Evolutionary conservation across 2,797 vertebrate species (phyloP), one percentile per base, ranked within the genome.

Genomic region (Anguilla megastoma): DNA sequence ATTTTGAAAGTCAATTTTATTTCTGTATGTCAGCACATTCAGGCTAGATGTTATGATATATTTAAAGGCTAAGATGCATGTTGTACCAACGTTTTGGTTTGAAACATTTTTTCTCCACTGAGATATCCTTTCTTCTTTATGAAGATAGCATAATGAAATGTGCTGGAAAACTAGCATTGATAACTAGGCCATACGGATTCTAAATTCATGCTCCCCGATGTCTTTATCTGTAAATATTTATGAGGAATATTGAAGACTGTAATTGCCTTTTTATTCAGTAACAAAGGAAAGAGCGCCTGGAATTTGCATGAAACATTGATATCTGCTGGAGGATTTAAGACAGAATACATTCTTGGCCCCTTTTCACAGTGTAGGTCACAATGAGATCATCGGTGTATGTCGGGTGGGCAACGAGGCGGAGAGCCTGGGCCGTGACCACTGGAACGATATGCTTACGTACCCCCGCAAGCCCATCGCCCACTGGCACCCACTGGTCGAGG

Each of bases 401-500:
- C 98, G 98, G 94, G 97, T 99, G 90, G 99, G 99, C 95, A 99
- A 97, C 90, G 96, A 98, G 87, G 98, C 97, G 12, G 98, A 99
- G 93, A 97, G 93, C 89, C 97, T 99, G 66, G 99, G 99, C 84
- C 97, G 98, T 12, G 97, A 98, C 92, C 99, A 99, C 94, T 99
- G 99, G 99, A 99, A 96, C n/a, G 98, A 99, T 94, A 99, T 99
- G 99, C 93, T 99, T 30, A 98, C 97, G 0, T 99, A 98, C 89
- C 98, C 99, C 76, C 96, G 99, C 91, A 99, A 99, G 93, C 98
- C 99, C 92, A 98, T 99, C 7, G 98, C 99, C 91, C 99, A 99
- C 93, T 99, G 99, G 99, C 98, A 99, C 93, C 97, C 97, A 86
- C 97, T 99, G 4, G 95, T 97, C 18, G 99, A 99, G 99, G 99